These are phyloP conservation scores for Drosophila tani DNA, from an alignment of 1,140 invertebrate species.

Conservation along the genomic window DNA sequence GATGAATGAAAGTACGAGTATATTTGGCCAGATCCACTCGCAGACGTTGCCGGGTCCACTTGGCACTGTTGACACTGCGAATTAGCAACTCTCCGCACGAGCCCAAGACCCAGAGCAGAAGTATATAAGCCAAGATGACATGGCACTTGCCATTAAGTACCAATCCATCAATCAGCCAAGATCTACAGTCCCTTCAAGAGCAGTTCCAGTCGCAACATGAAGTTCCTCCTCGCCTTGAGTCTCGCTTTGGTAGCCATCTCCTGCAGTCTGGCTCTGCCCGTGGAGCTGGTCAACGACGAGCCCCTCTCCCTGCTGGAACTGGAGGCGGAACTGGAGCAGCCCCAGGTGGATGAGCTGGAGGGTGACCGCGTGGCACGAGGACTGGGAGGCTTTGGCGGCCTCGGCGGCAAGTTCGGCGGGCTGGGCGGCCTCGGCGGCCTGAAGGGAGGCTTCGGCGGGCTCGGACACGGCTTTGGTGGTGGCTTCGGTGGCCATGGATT, in stretches of 20 bases:
- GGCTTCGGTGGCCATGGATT: conserved; percentile 60
- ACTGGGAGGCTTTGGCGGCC: conserved; percentile 60
- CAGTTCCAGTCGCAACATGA: conserved; percentile 44
- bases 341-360: conserved; percentile 15
- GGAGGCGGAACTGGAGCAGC: conserved; percentile 22
- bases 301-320: conserved; percentile 50
- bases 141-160: conserved; percentile 54
- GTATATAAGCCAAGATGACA: conserved; percentile 61
- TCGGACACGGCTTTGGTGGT: conserved; percentile 59
- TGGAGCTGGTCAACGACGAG: conserved; percentile 34
- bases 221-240: conserved; percentile 46
- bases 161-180: conserved; percentile 33
- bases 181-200: background rate
- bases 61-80: conserved; percentile 42
- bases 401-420: conserved; percentile 62
- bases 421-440: conserved; percentile 49
- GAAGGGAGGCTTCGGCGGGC: conserved; percentile 59
- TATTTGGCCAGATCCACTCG: conserved; percentile 36
- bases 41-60: conserved; percentile 28
- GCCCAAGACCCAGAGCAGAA: conserved; percentile 47
- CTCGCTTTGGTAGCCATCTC: conserved; percentile 34
- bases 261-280: conserved; percentile 42
- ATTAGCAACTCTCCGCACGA: conserved; percentile 70
- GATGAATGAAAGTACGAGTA: conserved; percentile 76
- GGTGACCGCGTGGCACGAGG: conserved; percentile 57